Evolutionary conservation across 2,113 vertebrate species (phyloP), one percentile per base, ranked within the genome.

Genomic region (Lepisosteus osseus): DNA sequence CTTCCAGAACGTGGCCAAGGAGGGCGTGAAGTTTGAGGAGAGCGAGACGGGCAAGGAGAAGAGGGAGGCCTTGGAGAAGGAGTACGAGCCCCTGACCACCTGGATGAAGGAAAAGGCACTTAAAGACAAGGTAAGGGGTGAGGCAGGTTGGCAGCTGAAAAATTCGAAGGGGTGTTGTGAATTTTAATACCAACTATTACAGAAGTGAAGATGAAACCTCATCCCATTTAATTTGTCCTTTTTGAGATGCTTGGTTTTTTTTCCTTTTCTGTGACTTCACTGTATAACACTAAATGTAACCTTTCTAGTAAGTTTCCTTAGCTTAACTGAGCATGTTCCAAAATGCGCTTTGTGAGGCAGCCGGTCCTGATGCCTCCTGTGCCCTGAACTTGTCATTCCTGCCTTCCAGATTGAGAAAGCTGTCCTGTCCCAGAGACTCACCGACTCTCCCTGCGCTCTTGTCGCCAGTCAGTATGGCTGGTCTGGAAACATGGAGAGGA

Each of bases 401-500:
- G 11, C 47, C 6, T 59, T 72, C 7, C 72, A 99, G 97, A 94
- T 99, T 56, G 97, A 99, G 84, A 99, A 99, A 88, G 97, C 97
- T 0, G 76, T 98, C 55, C 79, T 99, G 0, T 99, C 97, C 29
- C 96, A 99, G 82, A 95, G 97, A 64, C 86, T 99, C 69, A 99
- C 95, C 0, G 87, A 95, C 47, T 99, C 97, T 6, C 97, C 97
- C 0, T 99, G 97, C 69, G 97, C 97, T 51, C 85, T 99, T 63
- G 95, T 99, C 68, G 97, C 97, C 70, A 99, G 97, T 86, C 97
- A 99, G 84, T 99, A 99, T 0, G 97, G 97, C 56, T 99, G 97
- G 97, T 99, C 97, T 75, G 97, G 97, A 73, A 99, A 99, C 87
- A 99, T 99, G 97, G 97, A 99, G 83, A 90, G 97, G 76, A 99